A percentile compares a stretch with the other conserved stretches of the same genome.
These are phyloP conservation scores for Himantopus leucocephalus DNA, from an alignment of 2,113 vertebrate species.

Conservation along the genomic window DNA sequence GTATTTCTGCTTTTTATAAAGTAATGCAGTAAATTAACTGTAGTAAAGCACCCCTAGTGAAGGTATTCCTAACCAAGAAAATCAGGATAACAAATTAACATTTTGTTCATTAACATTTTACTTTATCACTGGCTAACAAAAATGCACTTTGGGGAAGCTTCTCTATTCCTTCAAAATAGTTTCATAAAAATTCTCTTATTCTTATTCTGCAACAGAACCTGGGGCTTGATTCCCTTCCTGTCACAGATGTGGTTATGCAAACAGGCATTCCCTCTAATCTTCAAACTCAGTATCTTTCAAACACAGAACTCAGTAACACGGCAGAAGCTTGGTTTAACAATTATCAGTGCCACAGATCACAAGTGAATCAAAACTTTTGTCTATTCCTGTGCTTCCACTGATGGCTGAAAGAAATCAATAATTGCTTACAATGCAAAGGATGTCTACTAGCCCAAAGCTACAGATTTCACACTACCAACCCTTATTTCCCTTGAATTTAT, in stretches of 20 bases:
- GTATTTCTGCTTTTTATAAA: neutral
- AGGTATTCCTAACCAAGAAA: neutral
- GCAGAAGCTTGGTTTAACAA: neutral
- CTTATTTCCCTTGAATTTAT: neutral
- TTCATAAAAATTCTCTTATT: neutral
- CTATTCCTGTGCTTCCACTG: neutral
- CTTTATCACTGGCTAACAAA: neutral
- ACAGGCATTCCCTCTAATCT: neutral
- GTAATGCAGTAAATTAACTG: neutral
- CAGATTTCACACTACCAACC: neutral
- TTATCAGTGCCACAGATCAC: neutral
- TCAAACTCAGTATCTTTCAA: neutral
- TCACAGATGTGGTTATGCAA: neutral
- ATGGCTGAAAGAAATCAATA: constrained; percentile 12
- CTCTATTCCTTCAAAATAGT: neutral
- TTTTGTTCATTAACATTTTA: neutral
- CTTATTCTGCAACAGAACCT: neutral
- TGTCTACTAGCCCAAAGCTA: neutral
- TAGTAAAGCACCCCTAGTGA: neutral
- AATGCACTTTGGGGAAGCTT: neutral
- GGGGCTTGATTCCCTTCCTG: neutral
- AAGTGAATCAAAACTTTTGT: neutral
- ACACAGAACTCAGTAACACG: neutral
- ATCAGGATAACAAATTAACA: neutral
- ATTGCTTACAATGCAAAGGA: constrained; percentile 5